A percentile compares a stretch with the other conserved stretches of the same genome.
Conservation (phyloP, 2,888 invertebrate species). For the Lycophotia porphyrea region DNA sequence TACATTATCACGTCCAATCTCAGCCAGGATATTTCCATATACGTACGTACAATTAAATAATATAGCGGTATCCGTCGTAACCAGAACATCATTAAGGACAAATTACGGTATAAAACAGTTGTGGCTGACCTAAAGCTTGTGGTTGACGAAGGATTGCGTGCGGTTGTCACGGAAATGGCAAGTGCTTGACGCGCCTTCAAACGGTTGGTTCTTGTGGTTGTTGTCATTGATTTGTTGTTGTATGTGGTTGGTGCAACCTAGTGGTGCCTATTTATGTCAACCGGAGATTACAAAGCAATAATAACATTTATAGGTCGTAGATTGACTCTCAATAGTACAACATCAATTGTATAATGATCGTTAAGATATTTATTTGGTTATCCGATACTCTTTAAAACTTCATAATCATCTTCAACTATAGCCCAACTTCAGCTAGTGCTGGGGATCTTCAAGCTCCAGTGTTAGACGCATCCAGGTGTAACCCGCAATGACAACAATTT, state of each 20-base stretch:
- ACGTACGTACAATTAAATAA: constrained; percentile 43
- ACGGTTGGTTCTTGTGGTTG: constrained; percentile 50
- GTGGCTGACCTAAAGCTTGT: constrained; percentile 62
- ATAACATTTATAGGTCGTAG: neutral
- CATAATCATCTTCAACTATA: neutral
- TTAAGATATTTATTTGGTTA: neutral
- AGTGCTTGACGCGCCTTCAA: constrained; percentile 60
- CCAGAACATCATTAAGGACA: constrained; percentile 61
- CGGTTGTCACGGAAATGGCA: constrained; percentile 64
- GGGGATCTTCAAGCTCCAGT: neutral
- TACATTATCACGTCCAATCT: constrained; percentile 51
- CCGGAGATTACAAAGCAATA: neutral
- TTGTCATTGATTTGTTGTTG: constrained; percentile 49
- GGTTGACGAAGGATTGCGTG: constrained; percentile 65
- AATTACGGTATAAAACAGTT: constrained; percentile 70
- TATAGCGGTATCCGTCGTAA: constrained; percentile 31
- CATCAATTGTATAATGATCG: neutral
- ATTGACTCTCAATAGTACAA: neutral
- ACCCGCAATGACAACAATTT: neutral
- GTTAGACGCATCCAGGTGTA: neutral
- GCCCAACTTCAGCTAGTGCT: neutral
- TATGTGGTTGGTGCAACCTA: constrained; percentile 10
- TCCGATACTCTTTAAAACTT: neutral
- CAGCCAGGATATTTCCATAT: constrained; percentile 51
- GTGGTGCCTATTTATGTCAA: neutral